Percentiles rank a stretch among this genome's conserved stretches.
These are phyloP conservation scores for Eriocheir sinensis DNA, from an alignment of 1,140 invertebrate species.

Conservation along the genomic window DNA sequence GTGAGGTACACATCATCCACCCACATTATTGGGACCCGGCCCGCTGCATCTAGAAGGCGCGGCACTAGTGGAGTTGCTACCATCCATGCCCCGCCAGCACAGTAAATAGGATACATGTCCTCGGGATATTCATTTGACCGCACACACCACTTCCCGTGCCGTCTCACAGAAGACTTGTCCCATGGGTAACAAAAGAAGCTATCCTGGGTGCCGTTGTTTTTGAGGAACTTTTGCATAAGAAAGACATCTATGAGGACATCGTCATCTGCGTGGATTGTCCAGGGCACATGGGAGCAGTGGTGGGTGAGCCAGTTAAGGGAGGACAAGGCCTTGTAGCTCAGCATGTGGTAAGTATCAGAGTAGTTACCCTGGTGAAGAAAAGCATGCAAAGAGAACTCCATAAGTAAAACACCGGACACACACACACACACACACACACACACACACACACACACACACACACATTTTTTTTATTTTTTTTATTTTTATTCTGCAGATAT, in stretches of 20 bases:
- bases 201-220: background rate
- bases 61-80: background rate
- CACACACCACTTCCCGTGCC: slow-evolving; percentile 49
- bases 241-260: slow-evolving; percentile 66
- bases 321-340: slow-evolving; percentile 56
- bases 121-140: background rate
- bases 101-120: slow-evolving; percentile 38
- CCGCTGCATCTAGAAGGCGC: slow-evolving; percentile 6
- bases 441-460: no score
- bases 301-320: slow-evolving; percentile 53
- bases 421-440: no score
- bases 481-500: no score
- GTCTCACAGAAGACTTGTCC: background rate
- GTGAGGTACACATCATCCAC: slow-evolving; percentile 69
- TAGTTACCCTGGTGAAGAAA: slow-evolving; percentile 64
- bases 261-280: slow-evolving; percentile 66
- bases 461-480: no score
- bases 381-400: no score
- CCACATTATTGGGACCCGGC: slow-evolving; percentile 20
- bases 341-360: slow-evolving; percentile 48
- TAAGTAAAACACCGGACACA: no score
- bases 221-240: slow-evolving; percentile 37
- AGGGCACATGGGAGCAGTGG: slow-evolving; percentile 61
- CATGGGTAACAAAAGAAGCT: slow-evolving; percentile 47
- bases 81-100: slow-evolving; percentile 48